Percentiles rank a stretch among this genome's conserved stretches.
phyloP scores from a whole-genome alignment of 2,113 vertebrate genomes.

The Hemiprocne comata region DNA sequence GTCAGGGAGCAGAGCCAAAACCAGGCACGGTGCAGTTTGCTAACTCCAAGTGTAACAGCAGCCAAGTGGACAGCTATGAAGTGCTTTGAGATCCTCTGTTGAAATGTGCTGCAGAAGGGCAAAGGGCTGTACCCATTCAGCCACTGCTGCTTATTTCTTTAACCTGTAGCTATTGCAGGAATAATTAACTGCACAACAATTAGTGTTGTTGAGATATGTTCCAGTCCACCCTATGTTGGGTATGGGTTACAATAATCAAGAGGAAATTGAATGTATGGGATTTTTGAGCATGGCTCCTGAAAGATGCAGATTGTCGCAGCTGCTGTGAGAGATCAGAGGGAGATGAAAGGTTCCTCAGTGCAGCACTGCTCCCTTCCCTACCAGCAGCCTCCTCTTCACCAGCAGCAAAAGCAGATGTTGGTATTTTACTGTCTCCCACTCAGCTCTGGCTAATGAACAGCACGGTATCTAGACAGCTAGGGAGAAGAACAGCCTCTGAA shows the following conservation, averaged over 20 bases:
- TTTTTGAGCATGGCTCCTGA: background rate
- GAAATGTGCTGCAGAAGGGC: conserved; percentile 58
- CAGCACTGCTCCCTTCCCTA: background rate
- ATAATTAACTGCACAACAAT: background rate
- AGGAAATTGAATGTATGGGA: background rate
- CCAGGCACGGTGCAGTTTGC: rapidly evolving
- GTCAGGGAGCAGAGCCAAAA: background rate
- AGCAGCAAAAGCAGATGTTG: background rate
- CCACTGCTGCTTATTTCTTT: background rate
- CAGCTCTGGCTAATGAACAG: background rate
- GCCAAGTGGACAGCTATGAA: background rate
- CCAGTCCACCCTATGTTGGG: background rate
- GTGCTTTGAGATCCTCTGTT: conserved; percentile 69
- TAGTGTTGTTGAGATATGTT: background rate
- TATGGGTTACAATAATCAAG: background rate
- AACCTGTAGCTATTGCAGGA: background rate
- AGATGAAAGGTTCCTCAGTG: background rate
- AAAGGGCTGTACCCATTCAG: background rate
- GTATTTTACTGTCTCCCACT: background rate
- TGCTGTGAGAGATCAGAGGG: background rate
- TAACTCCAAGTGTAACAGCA: rapidly evolving
- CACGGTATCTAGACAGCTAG: background rate
- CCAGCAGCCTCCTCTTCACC: background rate
- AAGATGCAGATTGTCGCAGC: background rate
- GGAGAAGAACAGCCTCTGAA: background rate